These are phyloP conservation scores for Mormyrus lacerda DNA, from an alignment of 2,113 vertebrate genomes.

Conservation along the genomic window DNA sequence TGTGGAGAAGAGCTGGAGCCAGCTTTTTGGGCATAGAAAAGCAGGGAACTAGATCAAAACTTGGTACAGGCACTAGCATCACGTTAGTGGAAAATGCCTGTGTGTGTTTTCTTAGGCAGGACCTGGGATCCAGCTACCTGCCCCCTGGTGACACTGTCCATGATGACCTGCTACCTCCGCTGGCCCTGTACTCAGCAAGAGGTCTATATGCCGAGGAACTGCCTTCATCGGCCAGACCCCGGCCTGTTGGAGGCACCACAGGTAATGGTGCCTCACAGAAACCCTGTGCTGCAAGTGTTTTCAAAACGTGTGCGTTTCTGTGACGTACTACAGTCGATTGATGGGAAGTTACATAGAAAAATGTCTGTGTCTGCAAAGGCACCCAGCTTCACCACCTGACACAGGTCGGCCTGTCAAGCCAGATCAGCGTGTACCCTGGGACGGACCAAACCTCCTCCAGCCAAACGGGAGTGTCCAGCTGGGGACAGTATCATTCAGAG, in stretches of 20 bases:
- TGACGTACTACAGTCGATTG: neutral
- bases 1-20: neutral
- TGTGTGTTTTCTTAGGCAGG: conserved; percentile 56
- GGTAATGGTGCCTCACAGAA: conserved; percentile 53
- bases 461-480: conserved; percentile 75
- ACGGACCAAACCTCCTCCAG: conserved; percentile 75
- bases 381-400: conserved; percentile 92
- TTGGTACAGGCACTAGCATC: neutral
- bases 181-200: conserved; percentile 70
- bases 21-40: neutral
- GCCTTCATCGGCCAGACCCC: conserved; percentile 76
- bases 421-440: conserved; percentile 77
- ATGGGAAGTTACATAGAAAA: neutral
- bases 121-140: conserved; percentile 66
- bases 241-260: conserved; percentile 87
- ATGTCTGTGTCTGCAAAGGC: conserved; percentile 54
- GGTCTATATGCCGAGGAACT: conserved; percentile 76
- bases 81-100: neutral
- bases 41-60: neutral
- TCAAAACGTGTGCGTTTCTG: conserved; percentile 17
- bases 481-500: conserved; percentile 74
- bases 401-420: conserved; percentile 88
- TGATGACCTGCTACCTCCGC: conserved; percentile 59
- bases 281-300: neutral
- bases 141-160: conserved; percentile 63